phyloP scores from a whole-genome alignment of 2,888 invertebrate species.

The Athalia cordata region DNA sequence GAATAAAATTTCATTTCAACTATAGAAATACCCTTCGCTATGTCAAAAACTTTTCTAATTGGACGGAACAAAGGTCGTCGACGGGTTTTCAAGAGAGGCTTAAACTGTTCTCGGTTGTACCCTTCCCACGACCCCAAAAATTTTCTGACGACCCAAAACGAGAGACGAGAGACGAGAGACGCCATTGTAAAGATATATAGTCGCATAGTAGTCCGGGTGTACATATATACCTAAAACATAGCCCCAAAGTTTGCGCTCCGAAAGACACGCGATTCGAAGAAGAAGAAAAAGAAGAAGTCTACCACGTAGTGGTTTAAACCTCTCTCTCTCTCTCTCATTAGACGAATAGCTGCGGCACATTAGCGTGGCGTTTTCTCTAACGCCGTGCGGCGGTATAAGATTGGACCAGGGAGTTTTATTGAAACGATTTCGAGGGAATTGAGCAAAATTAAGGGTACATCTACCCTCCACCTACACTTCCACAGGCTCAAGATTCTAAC shows the following conservation, averaged over 20 bases:
- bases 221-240: no score
- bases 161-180: background rate
- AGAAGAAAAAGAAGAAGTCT: no score
- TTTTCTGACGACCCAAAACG: conserved; percentile 29
- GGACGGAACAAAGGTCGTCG: conserved; percentile 39
- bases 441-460: conserved; percentile 21
- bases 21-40: background rate
- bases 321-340: conserved; percentile 25
- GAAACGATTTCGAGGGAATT: conserved; percentile 37
- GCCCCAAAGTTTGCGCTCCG: background rate
- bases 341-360: conserved; percentile 37
- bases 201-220: no score
- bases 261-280: conserved; percentile 31
- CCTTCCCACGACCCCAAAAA: conserved; percentile 37
- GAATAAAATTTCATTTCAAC: conserved; percentile 42
- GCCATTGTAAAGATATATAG: no score
- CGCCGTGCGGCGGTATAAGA: conserved; percentile 8
- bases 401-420: conserved; percentile 37
- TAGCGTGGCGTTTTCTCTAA: conserved; percentile 20
- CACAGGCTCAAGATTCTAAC: conserved; percentile 22
- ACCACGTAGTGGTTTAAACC: no score
- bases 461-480: background rate
- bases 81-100: conserved; percentile 1
- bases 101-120: conserved; percentile 17
- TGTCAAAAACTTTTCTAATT: conserved; percentile 43